A percentile compares a stretch with the other conserved stretches of the same genome.
These are phyloP conservation scores for Rhinoraja longicauda DNA, from an alignment of 2,797 vertebrate genomes.

Conservation along the genomic window DNA sequence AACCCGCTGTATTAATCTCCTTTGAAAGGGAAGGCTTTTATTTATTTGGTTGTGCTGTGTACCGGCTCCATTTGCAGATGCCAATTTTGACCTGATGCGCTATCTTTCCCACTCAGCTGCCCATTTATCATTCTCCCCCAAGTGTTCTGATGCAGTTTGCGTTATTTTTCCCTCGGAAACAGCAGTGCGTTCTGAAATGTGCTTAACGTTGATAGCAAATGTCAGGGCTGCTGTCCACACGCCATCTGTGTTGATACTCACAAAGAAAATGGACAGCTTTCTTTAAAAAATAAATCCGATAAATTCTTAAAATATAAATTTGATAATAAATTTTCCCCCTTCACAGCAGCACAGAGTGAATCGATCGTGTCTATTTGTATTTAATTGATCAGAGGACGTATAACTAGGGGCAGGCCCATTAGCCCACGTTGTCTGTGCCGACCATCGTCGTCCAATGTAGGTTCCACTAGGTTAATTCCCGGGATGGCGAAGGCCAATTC, in stretches of 20 bases:
- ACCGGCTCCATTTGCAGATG: slow-evolving; percentile 27
- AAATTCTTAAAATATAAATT: neutral
- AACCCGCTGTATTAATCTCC: slow-evolving; percentile 19
- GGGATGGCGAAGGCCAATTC: too few relatives aligned
- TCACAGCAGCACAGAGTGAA: neutral
- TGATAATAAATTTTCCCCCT: neutral
- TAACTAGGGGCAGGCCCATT: too few relatives aligned
- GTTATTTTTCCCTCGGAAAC: slow-evolving; percentile 23
- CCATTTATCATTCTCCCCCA: slow-evolving; percentile 34
- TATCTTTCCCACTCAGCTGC: slow-evolving; percentile 35
- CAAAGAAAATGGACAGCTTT: neutral
- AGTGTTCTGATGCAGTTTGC: slow-evolving; percentile 27
- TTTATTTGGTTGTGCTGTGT: slow-evolving; percentile 32
- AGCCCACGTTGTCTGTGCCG: too few relatives aligned
- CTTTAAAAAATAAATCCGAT: neutral
- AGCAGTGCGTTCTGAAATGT: slow-evolving; percentile 25
- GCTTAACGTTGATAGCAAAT: slow-evolving; percentile 32
- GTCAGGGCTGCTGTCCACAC: neutral
- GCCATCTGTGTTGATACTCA: neutral
- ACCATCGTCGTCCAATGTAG: too few relatives aligned
- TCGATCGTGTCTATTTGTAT: neutral
- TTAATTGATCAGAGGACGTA: too few relatives aligned
- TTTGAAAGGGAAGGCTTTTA: slow-evolving; percentile 34
- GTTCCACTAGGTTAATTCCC: too few relatives aligned
- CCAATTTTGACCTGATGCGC: slow-evolving; percentile 30